Percentiles rank a stretch among this genome's conserved stretches.
phyloP scores from a whole-genome alignment of 2,797 vertebrate genomes.

The Smutsia gigantea region DNA sequence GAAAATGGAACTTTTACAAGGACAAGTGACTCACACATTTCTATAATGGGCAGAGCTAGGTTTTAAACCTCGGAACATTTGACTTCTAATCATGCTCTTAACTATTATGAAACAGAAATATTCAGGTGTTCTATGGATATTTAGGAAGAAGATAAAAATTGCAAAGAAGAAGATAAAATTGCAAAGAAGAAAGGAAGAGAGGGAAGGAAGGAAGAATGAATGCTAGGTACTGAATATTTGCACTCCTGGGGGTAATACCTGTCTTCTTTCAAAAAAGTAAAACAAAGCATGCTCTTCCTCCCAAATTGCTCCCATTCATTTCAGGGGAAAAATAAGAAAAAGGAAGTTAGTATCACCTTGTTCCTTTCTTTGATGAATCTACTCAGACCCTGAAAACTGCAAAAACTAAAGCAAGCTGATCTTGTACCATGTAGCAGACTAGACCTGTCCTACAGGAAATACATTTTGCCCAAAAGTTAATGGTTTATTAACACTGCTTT shows the following conservation, averaged over 20 bases:
- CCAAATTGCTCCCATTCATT: neutral
- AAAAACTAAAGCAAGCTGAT: neutral
- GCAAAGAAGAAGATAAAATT: neutral
- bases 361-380: neutral
- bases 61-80: neutral
- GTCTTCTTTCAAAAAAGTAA: neutral
- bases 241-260: neutral
- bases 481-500: neutral
- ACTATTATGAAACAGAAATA: neutral
- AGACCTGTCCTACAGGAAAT: neutral
- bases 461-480: neutral
- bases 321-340: neutral
- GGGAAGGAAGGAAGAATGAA: neutral
- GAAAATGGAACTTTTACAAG: neutral
- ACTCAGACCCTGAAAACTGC: neutral
- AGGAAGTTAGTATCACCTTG: neutral
- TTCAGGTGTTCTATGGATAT: neutral
- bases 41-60: neutral
- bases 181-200: neutral
- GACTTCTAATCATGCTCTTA: neutral
- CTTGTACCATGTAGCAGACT: neutral
- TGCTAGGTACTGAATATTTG: neutral
- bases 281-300: neutral
- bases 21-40: neutral
- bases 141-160: neutral